phyloP scores from a whole-genome alignment of 2,797 vertebrate genomes.

The Thalassophryne amazonica region DNA sequence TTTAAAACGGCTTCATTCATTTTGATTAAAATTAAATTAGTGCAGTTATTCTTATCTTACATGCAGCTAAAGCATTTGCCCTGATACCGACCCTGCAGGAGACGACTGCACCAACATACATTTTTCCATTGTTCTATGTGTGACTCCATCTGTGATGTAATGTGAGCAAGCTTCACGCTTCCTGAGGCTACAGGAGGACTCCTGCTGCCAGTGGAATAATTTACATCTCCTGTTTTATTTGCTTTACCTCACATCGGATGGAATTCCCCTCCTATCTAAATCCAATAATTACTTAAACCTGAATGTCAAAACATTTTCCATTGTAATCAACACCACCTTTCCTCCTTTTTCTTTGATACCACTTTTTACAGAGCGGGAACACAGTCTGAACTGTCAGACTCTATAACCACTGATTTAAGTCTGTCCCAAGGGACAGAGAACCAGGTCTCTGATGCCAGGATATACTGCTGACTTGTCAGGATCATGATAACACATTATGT shows the following conservation, averaged over 20 bases:
- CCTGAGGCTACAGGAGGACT: constrained; percentile 43
- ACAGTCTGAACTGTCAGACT: constrained; percentile 50
- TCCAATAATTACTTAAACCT: constrained; percentile 77
- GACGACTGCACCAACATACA: constrained; percentile 56
- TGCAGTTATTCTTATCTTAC: background rate
- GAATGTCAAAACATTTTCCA: constrained; percentile 75
- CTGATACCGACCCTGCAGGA: constrained; percentile 41
- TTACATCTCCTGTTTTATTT: constrained; percentile 65
- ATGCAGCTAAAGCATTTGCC: constrained; percentile 15
- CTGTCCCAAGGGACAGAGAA: constrained; percentile 24
- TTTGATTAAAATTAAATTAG: background rate
- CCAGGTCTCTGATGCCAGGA: constrained; percentile 47
- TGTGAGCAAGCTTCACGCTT: constrained; percentile 29
- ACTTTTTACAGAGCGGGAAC: constrained; percentile 40
- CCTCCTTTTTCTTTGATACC: constrained; percentile 56
- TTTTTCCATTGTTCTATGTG: constrained; percentile 64
- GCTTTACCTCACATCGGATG: constrained; percentile 62
- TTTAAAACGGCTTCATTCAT: background rate
- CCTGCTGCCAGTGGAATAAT: constrained; percentile 58
- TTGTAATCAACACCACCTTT: constrained; percentile 51
- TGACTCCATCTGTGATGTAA: constrained; percentile 67
- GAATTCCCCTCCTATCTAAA: constrained; percentile 79
- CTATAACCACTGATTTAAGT: constrained; percentile 35
- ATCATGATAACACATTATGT: constrained; percentile 31
- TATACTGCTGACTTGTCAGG: constrained; percentile 42